Evolutionary conservation across 2,888 invertebrate species (phyloP).

Genomic region (Plusia festucae): DNA sequence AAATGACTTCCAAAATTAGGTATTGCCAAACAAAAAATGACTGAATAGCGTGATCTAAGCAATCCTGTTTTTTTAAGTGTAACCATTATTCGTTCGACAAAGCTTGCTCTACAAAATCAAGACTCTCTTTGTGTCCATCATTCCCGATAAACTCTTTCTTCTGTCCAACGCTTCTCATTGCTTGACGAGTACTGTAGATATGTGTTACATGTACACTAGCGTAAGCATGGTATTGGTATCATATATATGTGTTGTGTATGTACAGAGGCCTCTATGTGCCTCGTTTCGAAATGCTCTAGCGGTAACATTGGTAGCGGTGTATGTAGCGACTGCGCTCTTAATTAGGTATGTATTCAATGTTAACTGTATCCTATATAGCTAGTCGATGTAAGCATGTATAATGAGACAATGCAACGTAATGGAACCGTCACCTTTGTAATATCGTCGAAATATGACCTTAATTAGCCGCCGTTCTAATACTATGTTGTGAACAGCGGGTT

Average conservation of each 20-base stretch:
- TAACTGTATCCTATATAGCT: slow-evolving; percentile 58
- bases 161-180: slow-evolving; percentile 16
- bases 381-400: slow-evolving; percentile 73
- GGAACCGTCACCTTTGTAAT: slow-evolving; percentile 58
- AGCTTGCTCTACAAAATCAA: neutral
- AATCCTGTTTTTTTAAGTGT: neutral
- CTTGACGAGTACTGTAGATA: slow-evolving; percentile 40
- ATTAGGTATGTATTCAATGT: slow-evolving; percentile 66
- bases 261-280: slow-evolving; percentile 50
- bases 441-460: slow-evolving; percentile 48
- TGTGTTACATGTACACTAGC: slow-evolving; percentile 61
- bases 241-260: slow-evolving; percentile 57
- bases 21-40: slow-evolving; percentile 2
- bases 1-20: neutral
- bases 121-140: neutral
- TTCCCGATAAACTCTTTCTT: slow-evolving; percentile 11
- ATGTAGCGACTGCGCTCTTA: slow-evolving; percentile 44
- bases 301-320: slow-evolving; percentile 50
- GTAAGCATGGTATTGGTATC: slow-evolving; percentile 69
- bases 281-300: slow-evolving; percentile 50
- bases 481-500: slow-evolving; percentile 57
- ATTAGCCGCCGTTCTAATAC: slow-evolving; percentile 59
- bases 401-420: slow-evolving; percentile 82
- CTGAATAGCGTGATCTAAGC: neutral
- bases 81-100: neutral